Base-by-base conservation (phyloP, 2,797 vertebrate species). In the Percopsis omiscomaycus region DNA sequence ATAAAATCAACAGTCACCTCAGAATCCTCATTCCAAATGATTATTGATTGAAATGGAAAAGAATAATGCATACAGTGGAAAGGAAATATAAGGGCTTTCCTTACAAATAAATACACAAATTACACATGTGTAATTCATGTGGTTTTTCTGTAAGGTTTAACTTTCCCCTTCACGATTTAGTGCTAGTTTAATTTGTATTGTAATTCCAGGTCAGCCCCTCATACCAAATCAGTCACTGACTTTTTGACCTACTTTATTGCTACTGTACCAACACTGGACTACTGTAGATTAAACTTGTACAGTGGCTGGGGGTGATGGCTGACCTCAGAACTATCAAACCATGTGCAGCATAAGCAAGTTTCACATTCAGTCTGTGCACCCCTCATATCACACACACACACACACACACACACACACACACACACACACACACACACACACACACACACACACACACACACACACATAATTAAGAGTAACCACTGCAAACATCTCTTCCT, bases 1-100 rank as follows among this genome's bases (percentile, higher is more conserved):
- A 66, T 48, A 8, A 45, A 57, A 83, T 82, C 73, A 74, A 69
- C 69, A 76, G 85, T 88, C 83, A 84, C 69, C 69, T 86, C 68
- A 75, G 68, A 84, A 82, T 69, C 71, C 32, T 57, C 62, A 59
- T 82, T 77, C 74, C 59, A 48, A 69, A 57, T 75, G 59, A 71
- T 61, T 73, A 76, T 81, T 56, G 37, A 54, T 52, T 58, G 53
- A 50, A 75, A 44, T 14, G 42, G 46, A 48, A 48, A 48, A 48
- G 46, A 48, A 48, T 48, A n/a, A 52, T 15, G 8, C 2, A 52
- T 55, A 14, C 3, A 37, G 2, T 37, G 2, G n/a, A 2, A 48
- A 48, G 5, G 2, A 10, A 37, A n/a, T 2, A 14, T 15, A 48
- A 13, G 2, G n/a, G 3, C 46, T 45, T 45, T 45, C 44, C 44